A percentile compares a stretch with the other conserved stretches of the same genome.
Conservation (phyloP, 2,113 vertebrate species). For the Furnarius figulus region DNA sequence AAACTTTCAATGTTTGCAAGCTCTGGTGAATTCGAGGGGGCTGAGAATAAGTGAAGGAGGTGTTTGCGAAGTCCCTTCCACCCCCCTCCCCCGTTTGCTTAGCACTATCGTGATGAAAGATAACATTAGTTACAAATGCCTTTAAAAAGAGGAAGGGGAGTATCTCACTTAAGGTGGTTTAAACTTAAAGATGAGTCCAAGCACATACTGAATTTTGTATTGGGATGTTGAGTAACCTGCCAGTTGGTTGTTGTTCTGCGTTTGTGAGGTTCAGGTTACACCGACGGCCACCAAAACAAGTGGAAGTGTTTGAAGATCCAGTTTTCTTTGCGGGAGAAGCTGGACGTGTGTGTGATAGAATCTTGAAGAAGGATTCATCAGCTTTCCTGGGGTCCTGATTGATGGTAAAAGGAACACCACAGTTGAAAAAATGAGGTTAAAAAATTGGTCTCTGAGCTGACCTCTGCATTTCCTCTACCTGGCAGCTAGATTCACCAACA, state of each 20-base stretch:
- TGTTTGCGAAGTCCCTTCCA: background rate
- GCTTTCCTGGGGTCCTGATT: background rate
- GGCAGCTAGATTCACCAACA: background rate
- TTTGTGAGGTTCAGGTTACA: background rate
- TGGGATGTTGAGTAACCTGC: background rate
- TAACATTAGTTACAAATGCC: background rate
- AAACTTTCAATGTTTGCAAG: background rate
- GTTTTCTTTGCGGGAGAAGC: background rate
- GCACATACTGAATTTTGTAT: fast-evolving
- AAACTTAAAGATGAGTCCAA: background rate
- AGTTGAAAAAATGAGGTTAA: background rate
- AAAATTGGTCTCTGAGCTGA: background rate
- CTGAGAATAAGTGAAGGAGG: background rate
- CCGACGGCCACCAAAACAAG: background rate
- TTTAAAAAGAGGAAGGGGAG: background rate
- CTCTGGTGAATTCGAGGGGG: background rate
- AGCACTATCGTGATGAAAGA: background rate
- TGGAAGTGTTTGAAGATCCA: background rate
- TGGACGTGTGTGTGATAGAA: fast-evolving
- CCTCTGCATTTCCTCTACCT: background rate
- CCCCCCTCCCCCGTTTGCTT: background rate
- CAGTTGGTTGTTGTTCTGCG: background rate
- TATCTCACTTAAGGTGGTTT: background rate
- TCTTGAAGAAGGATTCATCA: background rate
- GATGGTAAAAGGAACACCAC: background rate